These are phyloP conservation scores for Apteryx owenii DNA, from an alignment of 2,113 vertebrate genomes.

Conservation along the genomic window DNA sequence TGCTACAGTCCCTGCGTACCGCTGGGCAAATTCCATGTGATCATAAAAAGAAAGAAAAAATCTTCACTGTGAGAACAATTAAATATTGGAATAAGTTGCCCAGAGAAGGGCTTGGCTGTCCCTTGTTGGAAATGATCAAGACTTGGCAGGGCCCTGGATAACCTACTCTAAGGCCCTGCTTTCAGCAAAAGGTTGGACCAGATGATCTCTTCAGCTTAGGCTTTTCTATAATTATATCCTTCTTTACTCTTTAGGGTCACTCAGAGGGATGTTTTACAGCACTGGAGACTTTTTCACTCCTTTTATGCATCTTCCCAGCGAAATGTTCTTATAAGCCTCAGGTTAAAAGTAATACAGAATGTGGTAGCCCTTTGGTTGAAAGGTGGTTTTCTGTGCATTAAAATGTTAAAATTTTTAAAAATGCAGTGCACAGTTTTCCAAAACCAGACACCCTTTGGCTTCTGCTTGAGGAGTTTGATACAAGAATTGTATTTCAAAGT, in stretches of 20 bases:
- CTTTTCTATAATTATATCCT: neutral
- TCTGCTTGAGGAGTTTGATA: neutral
- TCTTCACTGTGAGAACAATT: neutral
- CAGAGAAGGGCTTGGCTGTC: neutral
- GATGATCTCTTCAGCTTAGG: neutral
- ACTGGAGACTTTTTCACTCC: neutral
- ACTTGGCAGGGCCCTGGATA: fast-evolving
- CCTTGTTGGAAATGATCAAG: neutral
- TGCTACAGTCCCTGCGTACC: fast-evolving
- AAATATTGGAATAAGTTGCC: neutral
- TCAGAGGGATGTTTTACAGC: neutral
- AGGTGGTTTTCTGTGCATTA: neutral
- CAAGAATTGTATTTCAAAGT: neutral
- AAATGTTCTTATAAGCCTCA: neutral
- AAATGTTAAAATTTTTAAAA: neutral
- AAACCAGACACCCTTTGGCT: neutral
- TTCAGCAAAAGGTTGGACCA: neutral
- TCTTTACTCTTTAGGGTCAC: neutral
- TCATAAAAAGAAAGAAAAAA: neutral
- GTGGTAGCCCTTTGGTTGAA: fast-evolving
- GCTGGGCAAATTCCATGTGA: neutral
- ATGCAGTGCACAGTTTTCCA: neutral
- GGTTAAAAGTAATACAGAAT: neutral
- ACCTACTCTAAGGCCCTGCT: neutral
- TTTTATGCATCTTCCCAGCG: neutral